A percentile compares a stretch with the other conserved stretches of the same genome.
Evolutionary conservation across 1,140 invertebrate genomes (phyloP).

Genomic region (Lasioglossum albipes): DNA sequence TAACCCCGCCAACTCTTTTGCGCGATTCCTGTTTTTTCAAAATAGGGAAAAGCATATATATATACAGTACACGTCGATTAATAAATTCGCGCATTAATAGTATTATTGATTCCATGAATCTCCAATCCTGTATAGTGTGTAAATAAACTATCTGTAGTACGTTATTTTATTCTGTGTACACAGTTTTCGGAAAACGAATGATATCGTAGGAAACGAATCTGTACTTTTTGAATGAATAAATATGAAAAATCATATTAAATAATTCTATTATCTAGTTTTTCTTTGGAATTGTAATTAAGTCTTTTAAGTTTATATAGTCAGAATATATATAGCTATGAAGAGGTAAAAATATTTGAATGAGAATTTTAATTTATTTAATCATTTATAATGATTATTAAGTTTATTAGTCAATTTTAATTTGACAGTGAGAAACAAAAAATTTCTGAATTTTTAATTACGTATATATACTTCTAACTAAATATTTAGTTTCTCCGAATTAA

Average conservation of each 20-base stretch:
- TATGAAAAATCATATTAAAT: constrained; percentile 14
- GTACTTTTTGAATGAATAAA: constrained; percentile 44
- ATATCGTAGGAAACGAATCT: constrained; percentile 33
- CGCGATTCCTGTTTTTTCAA: constrained; percentile 29
- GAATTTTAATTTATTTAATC: too few relatives aligned
- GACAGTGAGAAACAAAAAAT: too few relatives aligned
- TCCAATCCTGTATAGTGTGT: constrained; percentile 47
- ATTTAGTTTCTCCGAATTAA: background rate
- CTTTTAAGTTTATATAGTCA: background rate
- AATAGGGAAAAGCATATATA: constrained; percentile 24
- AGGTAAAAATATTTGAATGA: background rate
- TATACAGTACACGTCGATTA: constrained; percentile 22
- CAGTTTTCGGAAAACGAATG: constrained; percentile 31
- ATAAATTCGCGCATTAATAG: constrained; percentile 41
- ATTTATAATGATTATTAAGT: background rate
- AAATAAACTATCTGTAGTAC: constrained; percentile 41
- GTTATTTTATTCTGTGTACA: constrained; percentile 38
- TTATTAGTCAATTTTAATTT: too few relatives aligned
- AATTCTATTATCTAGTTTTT: background rate
- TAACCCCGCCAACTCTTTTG: constrained; percentile 15
- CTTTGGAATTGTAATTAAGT: background rate
- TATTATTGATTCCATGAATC: constrained; percentile 50
- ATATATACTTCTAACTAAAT: too few relatives aligned
- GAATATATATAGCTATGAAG: background rate
- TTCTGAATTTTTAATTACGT: too few relatives aligned